Percentiles rank a stretch among this genome's conserved stretches.
phyloP scores from a whole-genome alignment of 2,113 vertebrate species.

The Tragelaphus imberbis region DNA sequence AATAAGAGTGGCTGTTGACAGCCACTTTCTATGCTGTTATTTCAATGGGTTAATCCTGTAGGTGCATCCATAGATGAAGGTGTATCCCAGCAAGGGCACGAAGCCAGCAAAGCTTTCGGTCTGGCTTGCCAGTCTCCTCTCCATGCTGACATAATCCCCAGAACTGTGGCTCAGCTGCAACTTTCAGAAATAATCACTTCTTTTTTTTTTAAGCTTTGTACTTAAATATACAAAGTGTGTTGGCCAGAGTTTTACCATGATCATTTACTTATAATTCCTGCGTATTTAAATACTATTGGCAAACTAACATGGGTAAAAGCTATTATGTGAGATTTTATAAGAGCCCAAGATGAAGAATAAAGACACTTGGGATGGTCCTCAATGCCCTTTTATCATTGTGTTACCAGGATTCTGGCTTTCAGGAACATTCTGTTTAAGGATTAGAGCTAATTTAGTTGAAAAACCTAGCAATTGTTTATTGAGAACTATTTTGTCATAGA shows the following conservation, averaged over 20 bases:
- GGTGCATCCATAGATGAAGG: background rate
- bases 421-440: background rate
- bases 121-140: background rate
- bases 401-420: background rate
- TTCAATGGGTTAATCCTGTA: background rate
- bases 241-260: background rate
- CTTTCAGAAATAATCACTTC: background rate
- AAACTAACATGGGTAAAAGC: background rate
- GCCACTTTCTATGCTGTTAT: background rate
- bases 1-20: background rate
- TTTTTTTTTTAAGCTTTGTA: background rate
- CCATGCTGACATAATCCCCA: background rate
- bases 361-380: background rate
- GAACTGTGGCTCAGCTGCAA: background rate
- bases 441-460: background rate
- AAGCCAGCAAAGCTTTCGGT: background rate
- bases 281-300: background rate
- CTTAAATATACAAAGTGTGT: background rate
- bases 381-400: background rate
- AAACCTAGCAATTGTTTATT: background rate
- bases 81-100: background rate
- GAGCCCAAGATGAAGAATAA: background rate
- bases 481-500: background rate
- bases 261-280: background rate
- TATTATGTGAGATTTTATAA: background rate